Evolutionary conservation across 92 coral and sea anemone genomes (phyloP).

Genomic region (Porites divaricata): DNA sequence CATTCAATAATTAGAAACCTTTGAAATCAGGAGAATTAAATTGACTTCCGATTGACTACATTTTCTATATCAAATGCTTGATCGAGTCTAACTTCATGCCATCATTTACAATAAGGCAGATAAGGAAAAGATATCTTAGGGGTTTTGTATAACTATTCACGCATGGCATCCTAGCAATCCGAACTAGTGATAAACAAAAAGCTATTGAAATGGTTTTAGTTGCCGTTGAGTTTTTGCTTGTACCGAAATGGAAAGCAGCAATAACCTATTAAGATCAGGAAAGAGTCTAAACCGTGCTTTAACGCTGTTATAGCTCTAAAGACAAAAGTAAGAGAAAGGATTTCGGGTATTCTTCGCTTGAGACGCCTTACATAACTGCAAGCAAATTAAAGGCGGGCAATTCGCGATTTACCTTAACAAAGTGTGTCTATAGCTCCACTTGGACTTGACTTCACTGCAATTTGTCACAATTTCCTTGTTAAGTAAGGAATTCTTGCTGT

Average conservation of each 20-base stretch:
- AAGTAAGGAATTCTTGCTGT: background rate
- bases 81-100: too few species aligned
- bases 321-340: background rate
- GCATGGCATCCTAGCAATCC: background rate
- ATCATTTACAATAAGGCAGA: too few species aligned
- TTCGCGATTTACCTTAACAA: constrained; percentile 1
- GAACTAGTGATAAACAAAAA: background rate
- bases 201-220: background rate
- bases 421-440: background rate
- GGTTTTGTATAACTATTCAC: background rate
- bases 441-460: background rate
- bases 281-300: background rate
- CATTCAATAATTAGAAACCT: too few species aligned
- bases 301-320: too few species aligned
- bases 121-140: background rate
- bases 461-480: background rate
- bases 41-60: background rate
- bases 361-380: background rate
- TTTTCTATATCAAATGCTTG: too few species aligned
- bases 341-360: background rate
- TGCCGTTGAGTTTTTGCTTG: too few species aligned
- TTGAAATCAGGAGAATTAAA: background rate
- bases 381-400: background rate
- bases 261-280: too few species aligned
- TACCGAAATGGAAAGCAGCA: too few species aligned